A percentile compares a stretch with the other conserved stretches of the same genome.
Evolutionary conservation across 2,888 invertebrate species (phyloP).

Genomic region (Drosophila antonietae): DNA sequence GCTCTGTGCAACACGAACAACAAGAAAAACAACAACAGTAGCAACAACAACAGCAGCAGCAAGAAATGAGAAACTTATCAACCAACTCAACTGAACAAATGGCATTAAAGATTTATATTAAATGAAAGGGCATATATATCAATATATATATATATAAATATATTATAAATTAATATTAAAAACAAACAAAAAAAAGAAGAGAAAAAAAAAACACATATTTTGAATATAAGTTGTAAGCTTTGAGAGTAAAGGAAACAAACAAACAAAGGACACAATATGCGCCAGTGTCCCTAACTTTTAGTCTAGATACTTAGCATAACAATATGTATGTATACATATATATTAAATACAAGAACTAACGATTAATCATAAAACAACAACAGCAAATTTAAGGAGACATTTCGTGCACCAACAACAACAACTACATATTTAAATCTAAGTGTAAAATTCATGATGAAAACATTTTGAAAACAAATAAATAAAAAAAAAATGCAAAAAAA

Average conservation of each 20-base stretch:
- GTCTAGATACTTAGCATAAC: conserved; percentile 57
- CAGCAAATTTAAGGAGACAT: conserved; percentile 17
- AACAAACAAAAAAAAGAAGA: conserved; percentile 7
- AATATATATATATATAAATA: neutral
- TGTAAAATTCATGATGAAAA: conserved; percentile 36
- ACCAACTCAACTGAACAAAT: conserved; percentile 61
- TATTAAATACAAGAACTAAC: conserved; percentile 26
- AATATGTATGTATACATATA: conserved; percentile 1
- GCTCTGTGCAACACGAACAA: neutral
- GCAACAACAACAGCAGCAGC: neutral
- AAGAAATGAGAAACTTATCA: conserved; percentile 35
- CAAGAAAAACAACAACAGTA: conserved; percentile 1
- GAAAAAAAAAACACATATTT: conserved; percentile 28
- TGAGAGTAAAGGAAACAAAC: conserved; percentile 48
- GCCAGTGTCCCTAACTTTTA: conserved; percentile 74
- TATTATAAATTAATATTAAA: conserved; percentile 45
- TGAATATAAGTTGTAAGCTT: conserved; percentile 60
- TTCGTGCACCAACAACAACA: conserved; percentile 44
- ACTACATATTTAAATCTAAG: conserved; percentile 27
- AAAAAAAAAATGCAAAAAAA: neutral
- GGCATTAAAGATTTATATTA: conserved; percentile 62
- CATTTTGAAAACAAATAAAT: conserved; percentile 13
- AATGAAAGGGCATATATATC: conserved; percentile 45
- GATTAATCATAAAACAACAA: conserved; percentile 26
- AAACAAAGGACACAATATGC: conserved; percentile 58